Base-by-base conservation (phyloP, 1,140 invertebrate genomes). In the Globodera ellingtonae region DNA sequence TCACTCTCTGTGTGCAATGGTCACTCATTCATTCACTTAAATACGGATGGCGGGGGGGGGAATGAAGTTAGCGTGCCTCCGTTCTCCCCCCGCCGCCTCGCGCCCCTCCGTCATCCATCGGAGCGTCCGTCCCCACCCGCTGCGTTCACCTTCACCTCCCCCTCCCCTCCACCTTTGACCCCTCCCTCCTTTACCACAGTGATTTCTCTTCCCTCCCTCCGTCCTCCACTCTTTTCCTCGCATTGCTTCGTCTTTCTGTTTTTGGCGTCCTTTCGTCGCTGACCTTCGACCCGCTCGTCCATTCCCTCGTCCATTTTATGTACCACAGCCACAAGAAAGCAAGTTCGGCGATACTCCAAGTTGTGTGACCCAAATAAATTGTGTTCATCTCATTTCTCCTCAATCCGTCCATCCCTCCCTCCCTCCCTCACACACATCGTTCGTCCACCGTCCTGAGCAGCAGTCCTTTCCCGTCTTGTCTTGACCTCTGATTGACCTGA, bases 261-360 rank as follows among this genome's bases (percentile, higher is more conserved):
- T 62, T 62, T 62, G 56, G 56, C 56, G 56, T 62, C 56, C 56
- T 62, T 62, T 62, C 56, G 13, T 62, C 56, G 67, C 67, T 70
- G 67, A 70, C 24, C 67, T 70, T 70, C 46, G 67, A 70, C 67
- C 67, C 67, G 66, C 35, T 35, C 56, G 56, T 70, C 67, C 67
- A 8, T 67, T 21, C 66, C 66, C 18, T 21, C 66, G n/a, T 21
- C 66, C 66, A 52, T 62, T 62, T 15, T 18, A 52, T 15, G 18
- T 15, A 62, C 6, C 56, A 62, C 18, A 62, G 10, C 56, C 5
- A 18, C 18, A 62, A 62, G 56, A 13, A 62, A 62, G 13, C 56
- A 62, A 62, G 56, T 62, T 18, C 56, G 56, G 56, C 56, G 56
- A 18, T 18, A 13, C 56, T 62, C 35, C 67, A 35, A 47, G 8